Conservation (phyloP, 2,797 vertebrate genomes). For the Muraenolepis orangiensis region DNA sequence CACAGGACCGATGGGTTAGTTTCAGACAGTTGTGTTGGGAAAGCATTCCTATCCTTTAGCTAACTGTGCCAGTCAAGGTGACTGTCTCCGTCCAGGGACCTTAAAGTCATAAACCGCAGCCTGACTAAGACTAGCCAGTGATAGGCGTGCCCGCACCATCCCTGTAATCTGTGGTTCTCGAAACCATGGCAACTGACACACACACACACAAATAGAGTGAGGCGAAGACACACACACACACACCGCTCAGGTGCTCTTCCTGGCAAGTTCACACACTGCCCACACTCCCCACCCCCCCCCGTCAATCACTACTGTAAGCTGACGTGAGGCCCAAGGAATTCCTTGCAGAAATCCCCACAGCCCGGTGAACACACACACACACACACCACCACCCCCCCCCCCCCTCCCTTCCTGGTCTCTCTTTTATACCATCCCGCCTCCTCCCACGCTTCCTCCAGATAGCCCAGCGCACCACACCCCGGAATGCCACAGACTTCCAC, state of each 20-base stretch:
- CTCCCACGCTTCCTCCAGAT: conserved; percentile 71
- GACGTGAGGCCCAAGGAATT: conserved; percentile 71
- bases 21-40: background rate
- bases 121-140: conserved; percentile 69
- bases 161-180: conserved; percentile 76
- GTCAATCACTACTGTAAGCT: conserved; percentile 62
- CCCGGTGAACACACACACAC: conserved; percentile 27
- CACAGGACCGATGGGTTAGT: background rate
- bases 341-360: conserved; percentile 65
- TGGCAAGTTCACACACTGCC: conserved; percentile 58
- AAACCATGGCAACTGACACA: conserved; percentile 60
- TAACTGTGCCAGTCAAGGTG: conserved; percentile 62
- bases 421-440: conserved; percentile 52
- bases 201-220: conserved; percentile 63
- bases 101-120: conserved; percentile 66
- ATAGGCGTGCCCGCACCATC: conserved; percentile 64
- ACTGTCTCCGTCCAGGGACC: conserved; percentile 43
- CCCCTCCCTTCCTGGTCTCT: conserved; percentile 58
- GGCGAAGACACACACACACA: conserved; percentile 58
- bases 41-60: background rate
- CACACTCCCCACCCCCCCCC: conserved; percentile 50
- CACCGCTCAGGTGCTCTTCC: conserved; percentile 63
- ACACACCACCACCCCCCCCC: conserved; percentile 27
- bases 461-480: conserved; percentile 65
- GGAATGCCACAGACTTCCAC: conserved; percentile 60